Evolutionary conservation across 1,140 invertebrate genomes (phyloP).

Genomic region (Mactra quadrangularis): DNA sequence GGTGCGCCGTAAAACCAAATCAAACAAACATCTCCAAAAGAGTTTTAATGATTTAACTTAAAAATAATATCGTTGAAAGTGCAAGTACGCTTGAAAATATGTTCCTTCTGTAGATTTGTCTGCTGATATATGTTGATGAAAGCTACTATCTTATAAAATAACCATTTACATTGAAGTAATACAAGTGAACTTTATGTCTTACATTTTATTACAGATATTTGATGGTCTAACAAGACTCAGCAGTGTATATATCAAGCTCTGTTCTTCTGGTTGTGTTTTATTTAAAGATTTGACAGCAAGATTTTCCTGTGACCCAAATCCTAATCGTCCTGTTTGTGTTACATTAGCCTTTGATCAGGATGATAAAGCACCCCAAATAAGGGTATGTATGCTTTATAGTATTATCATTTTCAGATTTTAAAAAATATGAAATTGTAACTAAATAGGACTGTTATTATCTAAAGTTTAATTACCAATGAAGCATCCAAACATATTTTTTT

Average conservation of each 20-base stretch:
- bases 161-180: neutral
- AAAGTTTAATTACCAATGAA: no score
- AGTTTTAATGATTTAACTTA: no score
- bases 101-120: no score
- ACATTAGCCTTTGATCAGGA: conserved; percentile 67
- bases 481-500: no score
- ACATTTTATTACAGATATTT: conserved; percentile 68
- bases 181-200: neutral
- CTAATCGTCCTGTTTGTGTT: conserved; percentile 51
- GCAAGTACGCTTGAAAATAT: no score
- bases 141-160: neutral
- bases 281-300: conserved; percentile 72
- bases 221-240: conserved; percentile 73
- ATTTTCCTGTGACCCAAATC: conserved; percentile 66
- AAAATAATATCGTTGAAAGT: no score
- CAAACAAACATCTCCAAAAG: no score
- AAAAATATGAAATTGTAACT: no score
- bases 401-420: no score
- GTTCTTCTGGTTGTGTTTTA: conserved; percentile 71
- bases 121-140: neutral
- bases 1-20: no score
- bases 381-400: conserved; percentile 21
- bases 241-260: conserved; percentile 71
- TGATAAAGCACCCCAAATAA: conserved; percentile 47
- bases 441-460: no score